phyloP scores from a whole-genome alignment of 2,888 invertebrate species.

The Neoitamus cyanurus region DNA sequence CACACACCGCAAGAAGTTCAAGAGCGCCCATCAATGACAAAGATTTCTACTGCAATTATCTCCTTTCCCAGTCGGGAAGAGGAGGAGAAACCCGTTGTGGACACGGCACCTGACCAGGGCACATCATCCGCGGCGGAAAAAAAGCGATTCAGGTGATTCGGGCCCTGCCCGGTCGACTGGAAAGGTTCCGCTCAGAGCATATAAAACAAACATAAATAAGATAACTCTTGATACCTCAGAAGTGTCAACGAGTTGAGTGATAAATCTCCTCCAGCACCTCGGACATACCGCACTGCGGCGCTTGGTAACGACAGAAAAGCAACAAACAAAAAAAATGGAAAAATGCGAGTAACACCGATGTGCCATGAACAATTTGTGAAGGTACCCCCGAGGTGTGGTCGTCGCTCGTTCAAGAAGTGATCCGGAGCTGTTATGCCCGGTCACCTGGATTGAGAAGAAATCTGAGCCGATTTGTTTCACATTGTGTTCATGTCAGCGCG shows the following conservation, averaged over 20 bases:
- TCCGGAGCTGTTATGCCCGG: not conserved
- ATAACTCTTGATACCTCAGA: constrained; percentile 3
- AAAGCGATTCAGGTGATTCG: constrained; percentile 11
- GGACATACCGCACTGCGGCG: not conserved
- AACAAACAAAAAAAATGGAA: not conserved
- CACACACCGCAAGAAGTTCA: not conserved
- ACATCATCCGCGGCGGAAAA: not conserved
- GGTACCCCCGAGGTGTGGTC: constrained; percentile 31
- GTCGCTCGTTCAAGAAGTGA: not conserved
- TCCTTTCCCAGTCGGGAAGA: not conserved
- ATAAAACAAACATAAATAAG: constrained; percentile 31
- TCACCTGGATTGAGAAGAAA: constrained; percentile 27
- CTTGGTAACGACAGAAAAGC: not conserved
- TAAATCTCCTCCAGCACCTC: constrained; percentile 11
- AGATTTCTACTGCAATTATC: not conserved
- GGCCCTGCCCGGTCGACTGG: not conserved
- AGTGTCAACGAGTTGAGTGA: constrained; percentile 37
- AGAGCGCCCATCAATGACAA: not conserved
- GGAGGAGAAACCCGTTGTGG: not conserved
- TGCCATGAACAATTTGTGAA: constrained; percentile 22
- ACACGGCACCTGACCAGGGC: not conserved
- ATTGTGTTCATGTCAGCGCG: constrained; percentile 39
- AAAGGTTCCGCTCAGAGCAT: not conserved
- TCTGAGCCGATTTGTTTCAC: constrained; percentile 38
- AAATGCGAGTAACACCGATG: not conserved